These are phyloP conservation scores for Gibbula magus DNA, from an alignment of 2,888 invertebrate species.

Conservation along the genomic window DNA sequence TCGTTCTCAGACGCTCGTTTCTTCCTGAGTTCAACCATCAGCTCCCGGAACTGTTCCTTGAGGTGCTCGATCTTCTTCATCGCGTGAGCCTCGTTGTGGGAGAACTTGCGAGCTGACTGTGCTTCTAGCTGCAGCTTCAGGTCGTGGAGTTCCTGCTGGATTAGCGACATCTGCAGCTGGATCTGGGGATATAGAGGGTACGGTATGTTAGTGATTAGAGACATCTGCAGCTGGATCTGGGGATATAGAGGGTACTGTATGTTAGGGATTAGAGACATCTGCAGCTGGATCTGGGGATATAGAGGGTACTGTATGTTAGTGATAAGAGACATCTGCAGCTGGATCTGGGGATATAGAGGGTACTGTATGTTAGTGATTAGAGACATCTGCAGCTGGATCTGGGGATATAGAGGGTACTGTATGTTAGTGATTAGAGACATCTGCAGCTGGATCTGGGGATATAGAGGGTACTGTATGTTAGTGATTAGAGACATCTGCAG, in stretches of 20 bases:
- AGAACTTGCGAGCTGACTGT: conserved; percentile 52
- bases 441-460: no score
- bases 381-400: no score
- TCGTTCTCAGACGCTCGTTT: conserved; percentile 64
- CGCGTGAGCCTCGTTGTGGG: conserved; percentile 62
- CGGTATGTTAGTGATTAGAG: conserved; percentile 42
- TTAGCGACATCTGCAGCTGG: conserved; percentile 68
- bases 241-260: background rate
- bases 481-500: no score
- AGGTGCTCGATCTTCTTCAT: conserved; percentile 65
- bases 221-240: background rate
- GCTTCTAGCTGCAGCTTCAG: conserved; percentile 66
- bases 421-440: no score
- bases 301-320: background rate
- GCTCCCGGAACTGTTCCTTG: conserved; percentile 70
- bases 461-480: no score
- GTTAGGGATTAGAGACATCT: background rate
- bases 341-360: no score
- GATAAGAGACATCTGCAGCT: background rate
- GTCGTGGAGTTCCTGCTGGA: conserved; percentile 71
- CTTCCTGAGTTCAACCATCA: conserved; percentile 67
- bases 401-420: no score
- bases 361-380: no score
- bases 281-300: background rate
- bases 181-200: conserved; percentile 48